Percentiles rank a stretch among this genome's conserved stretches.
These are phyloP conservation scores for Cheilosia vulpina DNA, from an alignment of 2,888 invertebrate genomes.

Conservation along the genomic window DNA sequence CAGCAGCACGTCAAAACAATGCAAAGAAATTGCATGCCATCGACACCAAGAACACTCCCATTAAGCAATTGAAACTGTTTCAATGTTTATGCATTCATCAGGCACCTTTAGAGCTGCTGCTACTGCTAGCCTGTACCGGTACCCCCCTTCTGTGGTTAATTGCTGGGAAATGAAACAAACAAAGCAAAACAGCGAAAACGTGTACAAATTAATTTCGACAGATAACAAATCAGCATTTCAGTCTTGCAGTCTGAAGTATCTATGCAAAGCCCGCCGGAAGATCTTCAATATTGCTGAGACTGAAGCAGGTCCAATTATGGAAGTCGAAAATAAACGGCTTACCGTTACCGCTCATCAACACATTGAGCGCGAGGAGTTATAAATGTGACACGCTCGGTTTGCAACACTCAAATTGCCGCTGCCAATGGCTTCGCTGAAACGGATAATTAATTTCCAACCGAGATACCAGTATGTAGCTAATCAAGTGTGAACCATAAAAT, in stretches of 20 bases:
- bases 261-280: slow-evolving; percentile 1
- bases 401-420: slow-evolving; percentile 4
- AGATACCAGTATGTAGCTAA: slow-evolving; percentile 16
- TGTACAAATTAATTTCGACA: slow-evolving; percentile 51
- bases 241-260: slow-evolving; percentile 14
- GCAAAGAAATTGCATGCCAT: slow-evolving; percentile 50
- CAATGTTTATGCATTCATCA: slow-evolving; percentile 58
- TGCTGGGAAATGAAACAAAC: slow-evolving; percentile 24
- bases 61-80: slow-evolving; percentile 55
- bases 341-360: slow-evolving; percentile 19
- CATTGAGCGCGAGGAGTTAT: slow-evolving; percentile 14
- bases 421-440: slow-evolving; percentile 24
- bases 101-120: slow-evolving; percentile 20
- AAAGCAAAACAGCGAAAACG: slow-evolving; percentile 41
- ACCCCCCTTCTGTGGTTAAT: slow-evolving; percentile 9
- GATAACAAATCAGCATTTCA: slow-evolving; percentile 47
- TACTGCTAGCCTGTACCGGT: neutral
- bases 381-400: slow-evolving; percentile 46
- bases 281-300: slow-evolving; percentile 13
- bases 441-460: slow-evolving; percentile 38
- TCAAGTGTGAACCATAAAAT: slow-evolving; percentile 42
- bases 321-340: slow-evolving; percentile 15
- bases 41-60: slow-evolving; percentile 62
- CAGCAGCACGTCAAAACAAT: slow-evolving; percentile 19
- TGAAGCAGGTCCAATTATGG: slow-evolving; percentile 23